Evolutionary conservation across 2,113 vertebrate species (phyloP).

Genomic region (Chascanopsetta lugubris): DNA sequence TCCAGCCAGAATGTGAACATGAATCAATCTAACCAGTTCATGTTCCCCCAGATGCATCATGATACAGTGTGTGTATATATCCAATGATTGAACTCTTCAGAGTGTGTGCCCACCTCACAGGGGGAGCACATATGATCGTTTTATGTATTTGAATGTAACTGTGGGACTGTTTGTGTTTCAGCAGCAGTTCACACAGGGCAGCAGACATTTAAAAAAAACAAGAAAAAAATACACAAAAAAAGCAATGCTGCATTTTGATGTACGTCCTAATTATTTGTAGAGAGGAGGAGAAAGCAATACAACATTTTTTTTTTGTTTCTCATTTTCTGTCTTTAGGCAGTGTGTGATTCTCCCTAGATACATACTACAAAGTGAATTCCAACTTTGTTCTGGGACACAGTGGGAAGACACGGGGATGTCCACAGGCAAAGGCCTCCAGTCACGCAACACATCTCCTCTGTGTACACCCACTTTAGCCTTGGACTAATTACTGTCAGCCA

Average conservation of each 20-base stretch:
- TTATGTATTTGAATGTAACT: constrained; percentile 17
- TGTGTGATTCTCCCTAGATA: constrained; percentile 70
- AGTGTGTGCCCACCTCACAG: constrained; percentile 40
- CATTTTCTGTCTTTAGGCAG: constrained; percentile 67
- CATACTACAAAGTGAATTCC: constrained; percentile 79
- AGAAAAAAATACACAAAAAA: constrained; percentile 30
- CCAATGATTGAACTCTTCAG: constrained; percentile 62
- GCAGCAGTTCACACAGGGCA: constrained; percentile 21
- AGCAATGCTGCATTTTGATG: constrained; percentile 56
- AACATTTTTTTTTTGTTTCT: constrained; percentile 68
- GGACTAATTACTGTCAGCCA: constrained; percentile 52
- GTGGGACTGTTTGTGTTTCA: constrained; percentile 26
- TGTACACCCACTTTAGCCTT: constrained; percentile 34
- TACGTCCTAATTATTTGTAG: constrained; percentile 70
- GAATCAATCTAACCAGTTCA: constrained; percentile 51
- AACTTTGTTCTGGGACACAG: constrained; percentile 69
- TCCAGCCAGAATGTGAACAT: constrained; percentile 52
- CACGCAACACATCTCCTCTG: constrained; percentile 46
- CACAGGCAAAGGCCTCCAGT: constrained; percentile 68
- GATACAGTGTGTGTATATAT: constrained; percentile 32
- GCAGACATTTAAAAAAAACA: too few relatives aligned
- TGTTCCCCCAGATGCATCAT: constrained; percentile 35
- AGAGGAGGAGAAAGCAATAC: constrained; percentile 39
- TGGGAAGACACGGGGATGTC: constrained; percentile 71
- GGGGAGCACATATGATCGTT: constrained; percentile 26